Base-by-base conservation (phyloP, 2,113 vertebrate genomes). In the Caranx ignobilis region DNA sequence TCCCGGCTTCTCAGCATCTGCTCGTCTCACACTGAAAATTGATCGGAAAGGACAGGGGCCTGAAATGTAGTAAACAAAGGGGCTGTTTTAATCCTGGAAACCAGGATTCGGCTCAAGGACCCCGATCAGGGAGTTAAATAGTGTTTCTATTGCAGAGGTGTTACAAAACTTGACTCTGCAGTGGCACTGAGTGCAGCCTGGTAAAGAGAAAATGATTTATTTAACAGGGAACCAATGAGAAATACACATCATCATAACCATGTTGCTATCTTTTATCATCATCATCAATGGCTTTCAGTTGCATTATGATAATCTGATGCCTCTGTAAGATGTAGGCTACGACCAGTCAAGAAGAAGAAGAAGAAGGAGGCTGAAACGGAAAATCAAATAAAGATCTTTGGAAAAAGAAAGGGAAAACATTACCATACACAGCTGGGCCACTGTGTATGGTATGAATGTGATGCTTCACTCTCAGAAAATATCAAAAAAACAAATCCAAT, bases 401-500 rank as follows among this genome's bases (percentile, higher is more conserved):
- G 71, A 57, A 78, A 83, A 85, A 47, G 31, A 86, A 88, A 81
- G 79, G 77, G 74, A 65, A 82, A 88, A 83, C 85, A 92, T 87
- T 77, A 83, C 92, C 95, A 95, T 95, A 93, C 90, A 93, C 94
- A 93, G 92, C 89, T 75, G 81, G 71, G 72, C 60, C 80, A 87
- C 93, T 92, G 94, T 94, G 88, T 94, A 95, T 95, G 95, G 91
- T 77, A 90, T 94, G 91, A 87, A 90, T 92, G 93, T 91, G 93
- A 93, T 93, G 91, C 87, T 91, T 89, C 77, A 60, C 81, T 85
- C 89, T 88, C 78, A 80, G 80, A 89, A 89, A 83, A 86, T 60
- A 89, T 79, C 69, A 84, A 88, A 75, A 84, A 90, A 86, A 91
- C 5, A 93, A 92, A 92, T 87, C 87, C 83, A 80, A 93, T 91